Conservation (phyloP, 2,113 vertebrate species). For the Calyptommatus sinebrachiatus region DNA sequence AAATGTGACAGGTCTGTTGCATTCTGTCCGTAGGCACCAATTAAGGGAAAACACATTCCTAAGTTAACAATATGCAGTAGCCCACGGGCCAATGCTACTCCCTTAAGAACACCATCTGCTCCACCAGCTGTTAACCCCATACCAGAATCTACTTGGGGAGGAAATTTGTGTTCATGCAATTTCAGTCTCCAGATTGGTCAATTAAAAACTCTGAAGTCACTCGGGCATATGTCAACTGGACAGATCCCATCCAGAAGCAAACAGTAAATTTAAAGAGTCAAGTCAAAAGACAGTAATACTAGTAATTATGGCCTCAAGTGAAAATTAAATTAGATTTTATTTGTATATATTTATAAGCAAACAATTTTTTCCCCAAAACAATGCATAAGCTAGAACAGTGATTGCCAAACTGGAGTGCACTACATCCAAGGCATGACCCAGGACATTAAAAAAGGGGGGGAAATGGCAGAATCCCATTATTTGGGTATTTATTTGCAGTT, state of each 20-base stretch:
- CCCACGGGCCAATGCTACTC: not conserved
- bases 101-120: not conserved
- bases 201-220: not conserved
- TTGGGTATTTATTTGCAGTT: no score
- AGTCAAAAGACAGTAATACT: not conserved
- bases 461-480: no score
- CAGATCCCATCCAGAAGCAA: not conserved
- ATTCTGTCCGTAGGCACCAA: not conserved
- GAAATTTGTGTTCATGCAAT: not conserved
- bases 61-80: not conserved
- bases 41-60: not conserved
- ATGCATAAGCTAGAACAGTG: no score
- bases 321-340: not conserved
- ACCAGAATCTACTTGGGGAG: not conserved
- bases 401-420: no score
- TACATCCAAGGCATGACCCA: no score
- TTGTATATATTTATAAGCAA: not conserved
- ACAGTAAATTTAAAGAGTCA: not conserved
- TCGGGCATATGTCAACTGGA: not conserved
- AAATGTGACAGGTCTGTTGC: not conserved
- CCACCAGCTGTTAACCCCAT: not conserved
- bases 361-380: no score
- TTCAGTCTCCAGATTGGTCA: not conserved
- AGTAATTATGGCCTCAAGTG: not conserved
- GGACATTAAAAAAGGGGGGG: no score